Evolutionary conservation across 2,113 vertebrate species (phyloP), one percentile per base, ranked within the genome.

Genomic region (Hippocampus barbouri): DNA sequence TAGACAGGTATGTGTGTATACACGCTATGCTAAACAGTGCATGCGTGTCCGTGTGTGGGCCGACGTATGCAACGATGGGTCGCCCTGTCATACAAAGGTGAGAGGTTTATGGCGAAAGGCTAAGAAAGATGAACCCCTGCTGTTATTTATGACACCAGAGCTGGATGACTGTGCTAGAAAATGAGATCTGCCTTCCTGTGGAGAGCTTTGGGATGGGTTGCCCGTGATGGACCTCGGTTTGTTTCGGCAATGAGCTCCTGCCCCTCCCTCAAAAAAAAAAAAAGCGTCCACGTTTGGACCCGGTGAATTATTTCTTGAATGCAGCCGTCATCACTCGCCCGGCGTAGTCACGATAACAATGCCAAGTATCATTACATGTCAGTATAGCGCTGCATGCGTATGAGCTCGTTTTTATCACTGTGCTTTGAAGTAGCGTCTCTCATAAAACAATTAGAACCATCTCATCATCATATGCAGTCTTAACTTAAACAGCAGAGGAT

Each of bases 151-250:
- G 64, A 66, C 43, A 47, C 7, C 64, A 8, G 64, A 45, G 23
- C 41, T 47, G 64, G 43, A 66, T 27, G 64, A 66, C 41, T 66
- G n/a, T 66, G 64, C 27, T 47, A n/a, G 64, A 66, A 66, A 66
- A 47, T 66, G 64, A 66, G 64, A 66, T 66, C 41, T 65, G 63
- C 63, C 63, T 65, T 65, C 12, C 63, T 25, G 63, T 23, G 41
- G n/a, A 43, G 41, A 45, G 63, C 5, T 45, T 43, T 65, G n/a
- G 63, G 41, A 65, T 65, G n/a, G 63, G 45, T 65, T 23, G 63
- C 63, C 23, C n/a, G 8, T 18, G 41, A 65, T 65, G 40, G 41
- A 23, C 21, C 18, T n/a, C n/a, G n/a, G 64, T 66, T 66, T 45
- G 41, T 66, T 66, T 66, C 2, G 43, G 41, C 47, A 5, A 5